Base-by-base conservation (phyloP, 64 coral and sea anemone species). In the Orbicella faveolata region DNA sequence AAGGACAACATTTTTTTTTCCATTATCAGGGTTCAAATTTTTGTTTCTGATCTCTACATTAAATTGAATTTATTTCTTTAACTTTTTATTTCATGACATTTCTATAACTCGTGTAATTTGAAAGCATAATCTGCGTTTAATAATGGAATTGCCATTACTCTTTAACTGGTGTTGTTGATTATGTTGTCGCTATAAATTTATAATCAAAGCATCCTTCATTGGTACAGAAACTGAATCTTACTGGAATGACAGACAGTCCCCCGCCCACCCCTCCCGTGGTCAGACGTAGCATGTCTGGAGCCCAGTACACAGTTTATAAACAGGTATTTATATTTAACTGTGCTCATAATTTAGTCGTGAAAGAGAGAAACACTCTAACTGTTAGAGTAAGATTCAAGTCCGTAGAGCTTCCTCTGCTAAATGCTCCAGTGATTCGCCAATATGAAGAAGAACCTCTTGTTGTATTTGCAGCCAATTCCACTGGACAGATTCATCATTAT, bases 401-500 rank as follows among this genome's bases (percentile, higher is more conserved):
- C 55, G 2, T 15, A 59, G 54, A 57, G 54, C 66, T 69, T 69
- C 8, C 25, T 9, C 6, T 23, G 21, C 25, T 69, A 19, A 23
- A 68, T 19, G 25, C 6, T 25, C 20, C 63, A 4, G 17, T 19
- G 18, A n/a, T 33, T 26, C 67, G n/a, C 9, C 3, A 8, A 26
- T 26, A 26, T 26, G 25, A 6, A 21, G 17, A 2, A 64, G 9
- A 1, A 36, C 7, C 55, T 59, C 5, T 75, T 78, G 55, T 36
- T 90, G 1, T 21, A 61, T 19, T 88, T 90, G 1, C 88, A 96
- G 95, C 95, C 95, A n/a, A 96, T 96, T 54, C 95, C 95, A 1
- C 54, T 96, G 92, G 95, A 96, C 67, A 83, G 95, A 20, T 96
- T 96, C 39, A 96, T 96, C 36, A 93, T 96, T 25, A 90, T 93